A percentile compares a stretch with the other conserved stretches of the same genome.
phyloP scores from a whole-genome alignment of 2,113 vertebrate species.

The Podarcis muralis region DNA sequence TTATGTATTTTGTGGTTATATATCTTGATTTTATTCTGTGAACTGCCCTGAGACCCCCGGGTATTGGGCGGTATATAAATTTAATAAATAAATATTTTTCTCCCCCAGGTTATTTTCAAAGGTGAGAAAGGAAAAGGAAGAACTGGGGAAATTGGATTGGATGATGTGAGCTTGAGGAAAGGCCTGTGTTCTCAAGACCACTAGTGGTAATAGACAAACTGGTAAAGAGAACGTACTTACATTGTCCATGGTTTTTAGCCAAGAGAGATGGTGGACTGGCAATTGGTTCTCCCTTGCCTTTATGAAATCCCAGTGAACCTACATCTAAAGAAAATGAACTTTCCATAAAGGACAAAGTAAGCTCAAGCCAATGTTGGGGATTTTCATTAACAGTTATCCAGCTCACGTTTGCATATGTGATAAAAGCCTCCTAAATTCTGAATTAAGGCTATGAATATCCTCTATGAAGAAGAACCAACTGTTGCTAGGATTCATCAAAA shows the following conservation, averaged over 20 bases:
- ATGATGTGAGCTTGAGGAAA: constrained; percentile 89
- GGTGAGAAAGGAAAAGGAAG: constrained; percentile 86
- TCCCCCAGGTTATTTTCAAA: constrained; percentile 90
- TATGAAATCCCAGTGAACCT: constrained; percentile 52
- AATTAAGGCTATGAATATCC: constrained; percentile 28
- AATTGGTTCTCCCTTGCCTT: constrained; percentile 17
- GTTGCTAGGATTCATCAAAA: constrained; percentile 28
- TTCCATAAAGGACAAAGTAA: constrained; percentile 68
- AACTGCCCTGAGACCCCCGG: no score
- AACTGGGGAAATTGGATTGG: constrained; percentile 89
- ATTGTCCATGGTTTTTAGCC: constrained; percentile 10
- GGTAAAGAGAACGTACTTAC: not conserved
- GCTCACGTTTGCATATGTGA: constrained; percentile 1
- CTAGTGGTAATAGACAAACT: constrained; percentile 38
- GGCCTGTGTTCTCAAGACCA: constrained; percentile 87
- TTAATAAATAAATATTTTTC: constrained; percentile 14
- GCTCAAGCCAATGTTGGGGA: constrained; percentile 2
- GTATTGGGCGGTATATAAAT: no score
- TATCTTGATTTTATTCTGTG: no score
- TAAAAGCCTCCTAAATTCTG: constrained; percentile 1
- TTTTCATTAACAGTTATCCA: constrained; percentile 40
- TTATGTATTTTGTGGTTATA: no score
- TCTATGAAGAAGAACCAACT: constrained; percentile 43
- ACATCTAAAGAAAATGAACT: constrained; percentile 1
- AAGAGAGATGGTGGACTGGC: not conserved